Evolutionary conservation across 1,140 invertebrate species (phyloP), one percentile per base, ranked within the genome.

Genomic region (Drosophila busckii): DNA sequence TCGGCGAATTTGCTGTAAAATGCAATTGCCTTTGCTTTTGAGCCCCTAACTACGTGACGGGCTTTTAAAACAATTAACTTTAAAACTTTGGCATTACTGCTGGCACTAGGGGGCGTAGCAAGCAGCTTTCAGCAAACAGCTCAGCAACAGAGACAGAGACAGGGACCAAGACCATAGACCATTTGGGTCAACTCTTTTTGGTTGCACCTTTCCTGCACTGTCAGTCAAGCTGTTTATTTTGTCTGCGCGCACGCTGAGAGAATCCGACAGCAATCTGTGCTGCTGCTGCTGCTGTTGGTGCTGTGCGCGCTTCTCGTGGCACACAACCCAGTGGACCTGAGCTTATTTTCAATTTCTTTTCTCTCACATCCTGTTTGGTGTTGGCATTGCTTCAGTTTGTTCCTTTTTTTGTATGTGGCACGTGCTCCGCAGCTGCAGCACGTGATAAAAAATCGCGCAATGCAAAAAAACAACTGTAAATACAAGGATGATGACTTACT

Each of bases 401-500:
- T 17, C 7, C 26, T 34, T 45, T 16, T 23, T 17, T 44, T 35
- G 45, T 63, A 37, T 50, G 52, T 40, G 52, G 59, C 62, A 75
- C 66, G 69, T 62, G 61, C 73, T 25, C 52, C 54, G 46, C 45
- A 41, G 22, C 31, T 44, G 12, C 9, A 41, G 41, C 45, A 61
- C 46, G 61, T 64, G 46, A 58, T 52, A 59, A 59, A 60, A 59
- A 64, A 64, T 38, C 13, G 41, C 26, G 25, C 31, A 25, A 49
- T 31, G 37, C 45, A 49, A 56, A 53, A 78, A 75, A 75, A 75
- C 69, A 83, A 70, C 69, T 70, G 75, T 58, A 82, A 82, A 82
- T 82, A 75, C 65, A 64, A 31, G 35, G 49, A 70, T 75, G 75
- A 82, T 75, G 75, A 66, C 75, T 82, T 62, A 70, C 65, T 82